Evolutionary conservation across 2,888 invertebrate species (phyloP), one percentile per base, ranked within the genome.

Genomic region (Steromphala cineraria): DNA sequence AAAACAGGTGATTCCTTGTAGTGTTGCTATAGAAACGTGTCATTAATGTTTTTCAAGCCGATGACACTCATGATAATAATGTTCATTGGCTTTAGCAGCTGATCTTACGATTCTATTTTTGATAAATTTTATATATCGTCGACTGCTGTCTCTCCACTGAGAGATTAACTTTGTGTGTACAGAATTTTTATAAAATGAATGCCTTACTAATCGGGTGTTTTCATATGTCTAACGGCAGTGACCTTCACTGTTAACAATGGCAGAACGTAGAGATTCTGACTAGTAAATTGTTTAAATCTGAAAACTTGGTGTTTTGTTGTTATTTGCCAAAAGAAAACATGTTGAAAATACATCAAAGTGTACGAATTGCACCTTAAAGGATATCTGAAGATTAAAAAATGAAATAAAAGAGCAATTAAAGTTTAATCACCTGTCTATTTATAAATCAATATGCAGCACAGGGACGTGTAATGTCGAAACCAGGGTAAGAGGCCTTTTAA

Each of bases 121-220:
- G 84, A 85, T 85, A 85, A 81, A 82, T 85, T 85, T 82, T 85
- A 82, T 83, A 85, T 83, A 80, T 76, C 55, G 24, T 28, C 53
- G 55, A 76, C 76, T 53, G 53, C 76, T 76, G 76, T 53, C 53
- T 55, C 76, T 53, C 53, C n/a, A 28, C 24, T 7, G 76, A 28
- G 53, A 53, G 53, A 53, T 31, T 46, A 53, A 21, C 15, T 52
- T 52, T 55, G 52, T 36, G 21, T 79, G 79, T 79, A 79, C 79
- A 79, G 79, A 71, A 40, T 28, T 75, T 79, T 79, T 79, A 46
- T 71, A 71, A n/a, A 79, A 53, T 67, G 79, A 79, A 79, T 79
- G 79, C 79, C 79, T 79, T 79, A 79, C 56, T 79, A 79, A 79
- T 75, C 79, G 53, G 78, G 52, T 67, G 76, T 76, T 76, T 76